Evolutionary conservation across 2,888 invertebrate genomes (phyloP), one percentile per base, ranked within the genome.

Genomic region (Drosophila siamana): DNA sequence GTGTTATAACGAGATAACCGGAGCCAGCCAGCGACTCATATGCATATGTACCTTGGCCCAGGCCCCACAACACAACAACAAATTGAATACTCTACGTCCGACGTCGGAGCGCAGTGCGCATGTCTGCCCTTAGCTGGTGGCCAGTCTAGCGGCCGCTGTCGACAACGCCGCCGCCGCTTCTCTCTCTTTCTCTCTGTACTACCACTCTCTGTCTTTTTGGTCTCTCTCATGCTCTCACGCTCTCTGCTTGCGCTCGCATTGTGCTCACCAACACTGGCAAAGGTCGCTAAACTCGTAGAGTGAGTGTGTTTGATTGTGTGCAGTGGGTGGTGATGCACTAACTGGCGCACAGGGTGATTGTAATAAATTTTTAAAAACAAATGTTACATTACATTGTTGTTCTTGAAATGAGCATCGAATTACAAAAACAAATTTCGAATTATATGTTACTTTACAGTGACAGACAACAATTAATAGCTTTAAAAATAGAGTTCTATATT

Each of bases 81-180:
- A 11, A 56, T 50, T 40, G 68, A 67, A 63, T 74, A 74, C 15
- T 15, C 13, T 38, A 38, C 66, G 65, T 57, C 65, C 48, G 77
- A 54, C 24, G 47, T 19, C 38, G 33, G 4, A 4, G 33, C 4
- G 4, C 15, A 73, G 41, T 80, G 80, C 80, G 78, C 80, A 78
- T 67, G 77, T 80, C 80, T 80, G 80, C 78, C 78, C 80, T 77
- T 80, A 78, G 75, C 33, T 80, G 64, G 26, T 66, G 65, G 63
- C 65, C 80, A 26, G 56, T 33, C 19, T 48, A 51, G 44, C 19
- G 46, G 48, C 16, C 55, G 28, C 13, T 66, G 55, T n/a, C 38
- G 40, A 6, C 55, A 59, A 38, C 36, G 36, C 24, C 41, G 36
- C 13, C 43, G 46, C 36, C 40, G 16, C 51, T 15, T 33, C 51